phyloP scores from a whole-genome alignment of 1,140 invertebrate genomes.

The Zaprionus africanus region DNA sequence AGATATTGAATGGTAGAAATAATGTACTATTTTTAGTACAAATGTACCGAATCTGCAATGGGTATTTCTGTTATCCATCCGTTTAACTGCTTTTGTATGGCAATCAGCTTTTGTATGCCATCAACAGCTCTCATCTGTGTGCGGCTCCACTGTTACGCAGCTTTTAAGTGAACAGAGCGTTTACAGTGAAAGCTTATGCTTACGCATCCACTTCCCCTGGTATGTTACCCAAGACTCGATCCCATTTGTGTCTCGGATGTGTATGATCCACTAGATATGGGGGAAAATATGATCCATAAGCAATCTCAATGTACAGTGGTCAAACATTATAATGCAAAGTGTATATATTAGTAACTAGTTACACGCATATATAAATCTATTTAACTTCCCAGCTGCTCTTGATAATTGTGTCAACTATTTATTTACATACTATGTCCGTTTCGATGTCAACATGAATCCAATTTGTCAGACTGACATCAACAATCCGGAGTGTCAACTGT shows the following conservation, averaged over 20 bases:
- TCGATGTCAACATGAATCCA: slow-evolving; percentile 58
- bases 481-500: slow-evolving; percentile 48
- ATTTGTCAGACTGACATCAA: slow-evolving; percentile 47
- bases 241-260: too few relatives aligned
- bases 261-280: too few relatives aligned
- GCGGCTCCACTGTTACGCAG: slow-evolving; percentile 30
- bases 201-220: too few relatives aligned
- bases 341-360: too few relatives aligned
- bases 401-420: slow-evolving; percentile 7
- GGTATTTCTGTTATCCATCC: not conserved
- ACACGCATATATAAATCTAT: too few relatives aligned
- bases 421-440: not conserved
- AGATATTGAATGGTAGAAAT: not conserved
- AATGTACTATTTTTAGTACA: not conserved
- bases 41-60: not conserved
- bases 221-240: too few relatives aligned
- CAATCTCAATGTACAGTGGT: too few relatives aligned
- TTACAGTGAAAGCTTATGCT: not conserved
- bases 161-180: slow-evolving; percentile 34
- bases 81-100: slow-evolving; percentile 3
- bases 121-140: slow-evolving; percentile 38
- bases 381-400: not conserved
- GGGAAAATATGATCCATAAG: too few relatives aligned
- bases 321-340: too few relatives aligned
- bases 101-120: slow-evolving; percentile 9